A percentile compares a stretch with the other conserved stretches of the same genome.
Conservation (phyloP, 1,140 invertebrate genomes). For the Listronotus bonariensis region DNA sequence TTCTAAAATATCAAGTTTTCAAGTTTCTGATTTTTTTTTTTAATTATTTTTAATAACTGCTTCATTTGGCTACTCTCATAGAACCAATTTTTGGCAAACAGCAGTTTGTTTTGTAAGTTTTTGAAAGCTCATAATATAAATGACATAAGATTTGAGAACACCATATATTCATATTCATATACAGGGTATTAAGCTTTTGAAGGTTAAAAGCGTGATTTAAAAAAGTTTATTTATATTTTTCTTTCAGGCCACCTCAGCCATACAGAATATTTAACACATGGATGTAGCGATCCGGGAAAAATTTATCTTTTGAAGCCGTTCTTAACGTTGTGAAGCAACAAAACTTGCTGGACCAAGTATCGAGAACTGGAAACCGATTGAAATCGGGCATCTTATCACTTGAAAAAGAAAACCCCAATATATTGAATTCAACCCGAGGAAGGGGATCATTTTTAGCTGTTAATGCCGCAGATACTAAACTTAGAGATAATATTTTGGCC, state of each 20-base stretch:
- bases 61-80: too few species aligned
- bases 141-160: too few species aligned
- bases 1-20: too few species aligned
- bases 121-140: too few species aligned
- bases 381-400: slow-evolving; percentile 72
- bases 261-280: slow-evolving; percentile 98
- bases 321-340: slow-evolving; percentile 85
- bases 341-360: slow-evolving; percentile 77
- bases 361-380: slow-evolving; percentile 76
- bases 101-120: too few species aligned
- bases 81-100: too few species aligned
- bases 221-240: too few species aligned
- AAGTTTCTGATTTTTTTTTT: too few species aligned
- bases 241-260: slow-evolving; percentile 72
- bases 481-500: slow-evolving; percentile 80
- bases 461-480: slow-evolving; percentile 68
- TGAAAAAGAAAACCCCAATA: slow-evolving; percentile 73
- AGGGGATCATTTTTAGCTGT: slow-evolving; percentile 91
- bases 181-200: too few species aligned
- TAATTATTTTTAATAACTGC: too few species aligned
- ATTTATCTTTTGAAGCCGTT: slow-evolving; percentile 83
- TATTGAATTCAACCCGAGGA: slow-evolving; percentile 83
- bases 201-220: too few species aligned
- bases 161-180: too few species aligned
- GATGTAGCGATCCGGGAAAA: slow-evolving; percentile 98